These are phyloP conservation scores for Brenthis daphne DNA, from an alignment of 2,888 invertebrate species.

Conservation along the genomic window DNA sequence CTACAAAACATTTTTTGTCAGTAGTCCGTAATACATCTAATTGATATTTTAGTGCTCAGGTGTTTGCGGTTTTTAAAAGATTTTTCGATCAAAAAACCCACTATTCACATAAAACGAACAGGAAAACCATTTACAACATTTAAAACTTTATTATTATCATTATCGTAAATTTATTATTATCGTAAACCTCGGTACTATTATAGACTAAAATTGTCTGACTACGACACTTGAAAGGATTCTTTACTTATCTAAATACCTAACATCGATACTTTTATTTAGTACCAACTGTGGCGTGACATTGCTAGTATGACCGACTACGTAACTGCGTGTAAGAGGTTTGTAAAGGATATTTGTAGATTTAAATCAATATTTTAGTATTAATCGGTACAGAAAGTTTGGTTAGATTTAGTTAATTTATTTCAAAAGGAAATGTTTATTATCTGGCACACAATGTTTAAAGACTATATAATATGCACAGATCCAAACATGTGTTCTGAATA, in stretches of 20 bases:
- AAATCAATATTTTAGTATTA: neutral
- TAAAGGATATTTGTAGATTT: too few relatives aligned
- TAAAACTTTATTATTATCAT: neutral
- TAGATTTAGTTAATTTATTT: neutral
- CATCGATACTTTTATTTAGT: slow-evolving; percentile 14
- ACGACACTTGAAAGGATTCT: slow-evolving; percentile 13
- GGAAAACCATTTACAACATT: neutral
- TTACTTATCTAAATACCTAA: slow-evolving; percentile 13
- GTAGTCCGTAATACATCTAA: too few relatives aligned
- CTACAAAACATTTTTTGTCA: too few relatives aligned
- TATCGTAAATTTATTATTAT: neutral
- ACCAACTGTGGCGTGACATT: slow-evolving; percentile 6
- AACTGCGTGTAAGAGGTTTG: neutral
- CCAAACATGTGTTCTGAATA: slow-evolving; percentile 58
- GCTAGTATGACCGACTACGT: neutral
- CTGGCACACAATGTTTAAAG: slow-evolving; percentile 13
- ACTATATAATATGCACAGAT: slow-evolving; percentile 22
- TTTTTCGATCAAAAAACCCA: neutral
- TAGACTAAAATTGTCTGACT: slow-evolving; percentile 1
- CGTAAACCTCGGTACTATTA: slow-evolving; percentile 1
- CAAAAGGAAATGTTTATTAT: neutral
- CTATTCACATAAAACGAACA: neutral
- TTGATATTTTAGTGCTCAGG: too few relatives aligned
- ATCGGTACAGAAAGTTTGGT: neutral
- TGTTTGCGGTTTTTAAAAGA: too few relatives aligned